phyloP scores from a whole-genome alignment of 2,888 invertebrate species.

The Ctenicera cuprea region DNA sequence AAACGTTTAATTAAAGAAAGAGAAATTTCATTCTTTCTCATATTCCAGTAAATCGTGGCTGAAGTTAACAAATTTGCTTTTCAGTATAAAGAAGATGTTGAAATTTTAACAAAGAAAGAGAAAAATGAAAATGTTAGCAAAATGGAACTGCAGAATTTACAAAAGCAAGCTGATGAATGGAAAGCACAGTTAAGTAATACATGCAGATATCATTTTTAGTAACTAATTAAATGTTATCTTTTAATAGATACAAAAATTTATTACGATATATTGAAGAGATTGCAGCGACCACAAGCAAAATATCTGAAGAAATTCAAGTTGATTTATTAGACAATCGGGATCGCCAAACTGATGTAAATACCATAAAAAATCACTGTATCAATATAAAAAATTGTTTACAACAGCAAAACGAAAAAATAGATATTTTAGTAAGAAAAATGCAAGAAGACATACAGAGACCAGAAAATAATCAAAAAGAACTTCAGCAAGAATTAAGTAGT shows the following conservation, averaged over 20 bases:
- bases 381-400: slow-evolving; percentile 48
- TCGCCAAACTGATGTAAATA: slow-evolving; percentile 24
- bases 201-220: not conserved
- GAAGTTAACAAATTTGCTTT: slow-evolving; percentile 6
- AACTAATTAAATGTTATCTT: not conserved
- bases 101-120: slow-evolving; percentile 12
- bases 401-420: slow-evolving; percentile 55
- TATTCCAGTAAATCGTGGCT: too few relatives aligned
- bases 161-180: slow-evolving; percentile 11
- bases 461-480: slow-evolving; percentile 6
- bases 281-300: not conserved
- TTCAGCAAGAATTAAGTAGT: slow-evolving; percentile 8
- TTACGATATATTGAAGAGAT: slow-evolving; percentile 33
- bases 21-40: too few relatives aligned
- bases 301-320: slow-evolving; percentile 20
- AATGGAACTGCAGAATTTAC: not conserved
- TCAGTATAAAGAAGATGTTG: slow-evolving; percentile 38
- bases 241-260: slow-evolving; percentile 53
- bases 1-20: too few relatives aligned
- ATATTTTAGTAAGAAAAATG: slow-evolving; percentile 40
- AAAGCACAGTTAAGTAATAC: slow-evolving; percentile 36
- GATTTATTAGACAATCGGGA: not conserved
- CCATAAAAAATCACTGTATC: slow-evolving; percentile 48
- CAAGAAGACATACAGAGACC: slow-evolving; percentile 36
- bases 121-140: not conserved